Percentiles rank a stretch among this genome's conserved stretches.
Evolutionary conservation across 2,113 vertebrate species (phyloP).

Genomic region (Perccottus glenii): DNA sequence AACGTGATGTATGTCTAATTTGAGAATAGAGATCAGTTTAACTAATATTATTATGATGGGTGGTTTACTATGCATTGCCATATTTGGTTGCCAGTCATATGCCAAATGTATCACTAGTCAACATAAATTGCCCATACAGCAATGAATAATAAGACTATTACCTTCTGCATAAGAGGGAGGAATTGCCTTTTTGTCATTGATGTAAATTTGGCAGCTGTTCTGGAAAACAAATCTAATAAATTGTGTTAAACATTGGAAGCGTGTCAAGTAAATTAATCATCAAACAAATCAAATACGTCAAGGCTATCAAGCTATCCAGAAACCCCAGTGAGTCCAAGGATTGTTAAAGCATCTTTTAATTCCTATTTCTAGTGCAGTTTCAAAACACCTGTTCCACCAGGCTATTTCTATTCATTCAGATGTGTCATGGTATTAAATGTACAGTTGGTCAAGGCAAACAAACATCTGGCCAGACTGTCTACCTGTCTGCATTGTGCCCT

Average conservation of each 20-base stretch:
- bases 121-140: not conserved
- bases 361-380: not conserved
- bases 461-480: conserved; percentile 23
- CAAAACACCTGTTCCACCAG: conserved; percentile 12
- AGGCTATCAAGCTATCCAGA: not conserved
- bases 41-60: too few relatives aligned
- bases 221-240: conserved; percentile 11
- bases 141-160: not conserved
- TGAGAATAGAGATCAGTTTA: too few relatives aligned
- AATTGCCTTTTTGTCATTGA: conserved; percentile 1
- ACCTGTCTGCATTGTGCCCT: conserved; percentile 43
- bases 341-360: conserved; percentile 12
- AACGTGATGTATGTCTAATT: too few relatives aligned
- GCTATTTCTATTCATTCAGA: conserved; percentile 19
- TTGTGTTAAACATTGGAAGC: conserved; percentile 7
- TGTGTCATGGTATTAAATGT: conserved; percentile 1
- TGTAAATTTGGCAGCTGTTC: conserved; percentile 12
- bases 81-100: too few relatives aligned
- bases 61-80: too few relatives aligned
- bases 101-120: too few relatives aligned
- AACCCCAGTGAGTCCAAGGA: not conserved
- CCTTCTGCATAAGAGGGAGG: not conserved
- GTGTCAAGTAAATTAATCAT: conserved; percentile 16
- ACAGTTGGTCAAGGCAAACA: not conserved
- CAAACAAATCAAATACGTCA: conserved; percentile 12